These are phyloP conservation scores for Pantelozetes paolii DNA, from an alignment of 2,888 invertebrate genomes.

Conservation along the genomic window DNA sequence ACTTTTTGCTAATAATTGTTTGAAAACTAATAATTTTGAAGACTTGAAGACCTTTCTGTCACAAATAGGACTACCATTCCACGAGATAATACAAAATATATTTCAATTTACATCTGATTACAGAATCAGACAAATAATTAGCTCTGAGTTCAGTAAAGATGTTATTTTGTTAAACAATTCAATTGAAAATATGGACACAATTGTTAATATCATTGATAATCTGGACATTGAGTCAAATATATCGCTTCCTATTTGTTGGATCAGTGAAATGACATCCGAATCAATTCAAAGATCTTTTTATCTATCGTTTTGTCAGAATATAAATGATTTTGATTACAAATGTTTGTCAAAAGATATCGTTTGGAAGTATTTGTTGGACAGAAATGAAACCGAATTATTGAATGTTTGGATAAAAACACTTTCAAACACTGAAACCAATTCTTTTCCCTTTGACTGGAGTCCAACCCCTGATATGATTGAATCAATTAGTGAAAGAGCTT, in stretches of 20 bases:
- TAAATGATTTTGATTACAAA: background rate
- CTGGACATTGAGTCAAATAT: background rate
- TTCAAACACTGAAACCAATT: background rate
- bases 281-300: background rate
- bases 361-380: conserved; percentile 5
- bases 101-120: background rate
- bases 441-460: conserved; percentile 6
- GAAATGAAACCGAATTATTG: background rate
- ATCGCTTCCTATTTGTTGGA: background rate
- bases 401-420: background rate
- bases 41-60: background rate
- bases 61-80: background rate
- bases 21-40: background rate
- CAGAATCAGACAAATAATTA: background rate
- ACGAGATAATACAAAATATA: background rate
- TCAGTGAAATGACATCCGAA: background rate
- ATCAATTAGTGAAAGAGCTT: background rate
- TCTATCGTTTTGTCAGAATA: background rate
- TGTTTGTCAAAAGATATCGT: background rate
- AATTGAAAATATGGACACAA: background rate
- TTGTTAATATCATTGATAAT: background rate
- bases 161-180: background rate
- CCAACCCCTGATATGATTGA: background rate
- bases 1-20: background rate
- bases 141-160: background rate